These are phyloP conservation scores for Thripadectes ignobilis DNA, from an alignment of 2,797 vertebrate species.

Conservation along the genomic window DNA sequence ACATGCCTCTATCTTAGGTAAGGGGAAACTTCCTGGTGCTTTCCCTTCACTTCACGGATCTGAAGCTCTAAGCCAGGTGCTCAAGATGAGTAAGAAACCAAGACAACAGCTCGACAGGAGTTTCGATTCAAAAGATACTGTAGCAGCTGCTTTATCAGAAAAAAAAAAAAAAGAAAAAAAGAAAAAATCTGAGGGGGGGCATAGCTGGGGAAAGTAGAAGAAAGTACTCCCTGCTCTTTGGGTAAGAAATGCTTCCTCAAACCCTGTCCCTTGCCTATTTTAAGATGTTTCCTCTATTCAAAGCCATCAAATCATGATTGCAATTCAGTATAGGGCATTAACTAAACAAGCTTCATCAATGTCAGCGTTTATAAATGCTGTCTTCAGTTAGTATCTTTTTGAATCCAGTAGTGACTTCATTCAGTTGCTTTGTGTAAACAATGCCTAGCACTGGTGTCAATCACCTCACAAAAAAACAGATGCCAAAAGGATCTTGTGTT, in stretches of 20 bases:
- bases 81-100: not conserved
- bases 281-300: not conserved
- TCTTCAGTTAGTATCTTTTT: not conserved
- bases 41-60: not conserved
- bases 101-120: not conserved
- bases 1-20: not conserved
- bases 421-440: slow-evolving; percentile 15
- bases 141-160: not conserved
- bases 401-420: not conserved
- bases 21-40: not conserved
- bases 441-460: not conserved
- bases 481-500: not conserved
- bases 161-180: not conserved
- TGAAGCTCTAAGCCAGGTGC: not conserved
- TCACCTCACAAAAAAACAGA: slow-evolving; percentile 22
- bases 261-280: not conserved
- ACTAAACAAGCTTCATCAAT: not conserved
- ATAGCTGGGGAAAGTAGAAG: not conserved
- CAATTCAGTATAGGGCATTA: not conserved
- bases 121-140: not conserved
- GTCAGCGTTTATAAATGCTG: not conserved
- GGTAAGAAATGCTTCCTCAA: not conserved
- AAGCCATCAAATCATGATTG: not conserved
- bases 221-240: not conserved
- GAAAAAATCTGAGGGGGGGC: too few relatives aligned